Base-by-base conservation (phyloP, 2,888 invertebrate genomes). In the Latrodectus elegans region DNA sequence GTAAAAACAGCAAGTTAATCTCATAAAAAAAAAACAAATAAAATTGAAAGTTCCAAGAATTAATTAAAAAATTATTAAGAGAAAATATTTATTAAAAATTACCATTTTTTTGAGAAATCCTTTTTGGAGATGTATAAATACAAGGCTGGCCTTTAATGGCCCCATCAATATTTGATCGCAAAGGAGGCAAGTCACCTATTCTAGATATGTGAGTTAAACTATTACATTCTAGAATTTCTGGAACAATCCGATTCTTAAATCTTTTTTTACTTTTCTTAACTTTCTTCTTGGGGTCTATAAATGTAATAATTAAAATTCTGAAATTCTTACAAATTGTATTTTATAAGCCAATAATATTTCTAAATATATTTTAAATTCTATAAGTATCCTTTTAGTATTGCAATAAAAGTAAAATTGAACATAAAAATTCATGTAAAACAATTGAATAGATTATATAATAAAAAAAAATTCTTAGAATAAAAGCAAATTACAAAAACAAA, bases 161-260 rank as follows among this genome's bases (percentile, higher is more conserved):
- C 17, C 15, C 60, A 55, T 87, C 87, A 51, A 26, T 74, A 11
- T 38, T 14, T 22, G 87, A 73, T 26, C 78, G 82, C 38, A 87
- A 15, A 14, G 87, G 87, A 8, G 87, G 87, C 17, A 87, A 64
- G 51, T 87, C 87, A 70, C 68, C 60, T 15, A 74, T 26, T 26
- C 78, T 87, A 14, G 87, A 82, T 73, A 87, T 77, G 67, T 81
- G 65, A 60, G 82, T 82, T 10, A 83, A 68, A 38, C 68, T 53
- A 51, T 68, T 78, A 1, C 82, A 49, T 10, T 87, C 87, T 10
- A 55, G 65, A 4, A 78, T 64, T 70, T 83, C 82, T 76, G 87
- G 87, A 51, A 87, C 73, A 68, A 87, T 72, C 10, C 82, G 77
- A 60, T 87, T 87, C 51, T 83, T 87, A 49, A 87, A 87, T 9